These are phyloP conservation scores for Lagria hirta DNA, from an alignment of 2,888 invertebrate genomes.

Conservation along the genomic window DNA sequence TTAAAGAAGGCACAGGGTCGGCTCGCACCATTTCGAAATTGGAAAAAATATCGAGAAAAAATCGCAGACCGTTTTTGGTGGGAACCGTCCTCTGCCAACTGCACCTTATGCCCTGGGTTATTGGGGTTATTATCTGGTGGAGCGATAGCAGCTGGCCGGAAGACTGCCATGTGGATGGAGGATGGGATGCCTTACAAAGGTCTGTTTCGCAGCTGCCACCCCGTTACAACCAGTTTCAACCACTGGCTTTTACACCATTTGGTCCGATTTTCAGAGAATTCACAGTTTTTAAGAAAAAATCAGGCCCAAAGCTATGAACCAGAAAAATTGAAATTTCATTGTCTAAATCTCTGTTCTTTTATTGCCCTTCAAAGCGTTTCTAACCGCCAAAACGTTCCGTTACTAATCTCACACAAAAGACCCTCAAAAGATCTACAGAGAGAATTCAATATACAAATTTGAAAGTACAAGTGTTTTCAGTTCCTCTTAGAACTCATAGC, in stretches of 20 bases:
- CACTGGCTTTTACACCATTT: constrained; percentile 16
- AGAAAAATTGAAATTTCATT: too few species aligned
- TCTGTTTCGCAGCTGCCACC: constrained; percentile 42
- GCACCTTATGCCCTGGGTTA: constrained; percentile 18
- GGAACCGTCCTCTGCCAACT: constrained; percentile 17
- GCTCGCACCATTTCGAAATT: too few species aligned
- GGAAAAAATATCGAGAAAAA: constrained; percentile 29
- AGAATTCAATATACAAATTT: too few species aligned
- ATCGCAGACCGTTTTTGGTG: constrained; percentile 29
- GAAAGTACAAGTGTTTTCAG: too few species aligned
- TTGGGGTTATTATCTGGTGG: constrained; percentile 27
- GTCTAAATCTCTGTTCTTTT: too few species aligned
- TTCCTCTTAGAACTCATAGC: too few species aligned
- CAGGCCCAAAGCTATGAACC: too few species aligned
- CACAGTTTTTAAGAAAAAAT: too few species aligned
- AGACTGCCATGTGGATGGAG: constrained; percentile 40
- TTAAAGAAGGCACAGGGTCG: constrained; percentile 3
- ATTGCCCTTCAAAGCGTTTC: too few species aligned
- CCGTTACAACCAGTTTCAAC: constrained; percentile 27
- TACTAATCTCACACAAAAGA: too few species aligned
- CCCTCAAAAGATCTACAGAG: too few species aligned
- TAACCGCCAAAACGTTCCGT: too few species aligned
- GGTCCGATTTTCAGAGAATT: constrained; percentile 1
- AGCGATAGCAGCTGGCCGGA: constrained; percentile 39
- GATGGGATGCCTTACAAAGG: constrained; percentile 34